These are phyloP conservation scores for Conchocele bisecta DNA, from an alignment of 2,888 invertebrate species.

Conservation along the genomic window DNA sequence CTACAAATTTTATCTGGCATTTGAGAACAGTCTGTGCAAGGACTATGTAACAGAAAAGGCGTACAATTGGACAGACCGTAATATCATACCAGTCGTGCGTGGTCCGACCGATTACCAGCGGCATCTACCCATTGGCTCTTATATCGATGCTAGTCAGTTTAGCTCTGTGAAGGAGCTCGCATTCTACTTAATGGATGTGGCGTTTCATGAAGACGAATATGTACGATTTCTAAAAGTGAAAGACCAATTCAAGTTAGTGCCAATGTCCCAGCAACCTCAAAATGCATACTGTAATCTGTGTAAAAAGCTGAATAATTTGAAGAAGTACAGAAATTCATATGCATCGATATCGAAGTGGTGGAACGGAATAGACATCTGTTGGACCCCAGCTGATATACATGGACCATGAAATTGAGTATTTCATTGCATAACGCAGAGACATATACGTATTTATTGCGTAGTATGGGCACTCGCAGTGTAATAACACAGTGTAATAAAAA, in stretches of 20 bases:
- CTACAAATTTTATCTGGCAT: conserved; percentile 66
- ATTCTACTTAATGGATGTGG: not conserved
- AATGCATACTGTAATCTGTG: conserved; percentile 21
- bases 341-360: conserved; percentile 26
- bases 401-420: no score
- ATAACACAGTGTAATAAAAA: no score
- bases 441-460: no score
- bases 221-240: conserved; percentile 8
- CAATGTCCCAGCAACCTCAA: conserved; percentile 16
- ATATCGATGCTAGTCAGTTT: conserved; percentile 13
- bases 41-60: conserved; percentile 53
- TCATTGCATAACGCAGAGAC: no score
- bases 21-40: conserved; percentile 66
- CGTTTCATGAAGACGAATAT: conserved; percentile 1
- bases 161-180: conserved; percentile 16
- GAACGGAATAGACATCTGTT: conserved; percentile 4
- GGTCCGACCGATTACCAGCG: conserved; percentile 3
- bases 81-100: not conserved
- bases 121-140: conserved; percentile 5
- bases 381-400: conserved; percentile 6
- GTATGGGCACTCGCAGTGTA: no score
- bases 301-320: conserved; percentile 16
- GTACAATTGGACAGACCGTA: conserved; percentile 2
- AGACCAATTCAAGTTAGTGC: not conserved
- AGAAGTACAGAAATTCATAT: conserved; percentile 16